Evolutionary conservation across 1,140 invertebrate genomes (phyloP).

Genomic region (Rhagoletis pomonella): DNA sequence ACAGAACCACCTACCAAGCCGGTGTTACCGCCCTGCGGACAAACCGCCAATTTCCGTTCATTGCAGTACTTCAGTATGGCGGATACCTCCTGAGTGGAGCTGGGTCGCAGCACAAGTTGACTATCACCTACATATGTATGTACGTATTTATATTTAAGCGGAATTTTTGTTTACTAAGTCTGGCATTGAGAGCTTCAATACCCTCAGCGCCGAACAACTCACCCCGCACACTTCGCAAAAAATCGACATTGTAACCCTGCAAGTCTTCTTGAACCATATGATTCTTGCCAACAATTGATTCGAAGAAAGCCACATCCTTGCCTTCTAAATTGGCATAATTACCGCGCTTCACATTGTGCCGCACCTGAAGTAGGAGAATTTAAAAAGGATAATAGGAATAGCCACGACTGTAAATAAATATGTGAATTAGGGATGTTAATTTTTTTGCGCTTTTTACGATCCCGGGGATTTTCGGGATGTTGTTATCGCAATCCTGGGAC

Average conservation of each 20-base stretch:
- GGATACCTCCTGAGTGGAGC: slow-evolving; percentile 91
- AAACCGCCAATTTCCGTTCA: slow-evolving; percentile 88
- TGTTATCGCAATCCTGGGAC: no score
- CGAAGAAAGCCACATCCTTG: slow-evolving; percentile 83
- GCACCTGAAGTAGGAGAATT: slow-evolving; percentile 68
- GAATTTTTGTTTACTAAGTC: neutral
- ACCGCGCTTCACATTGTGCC: slow-evolving; percentile 75
- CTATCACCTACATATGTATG: slow-evolving; percentile 78
- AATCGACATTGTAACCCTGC: slow-evolving; percentile 91
- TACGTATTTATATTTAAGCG: neutral
- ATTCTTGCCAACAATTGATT: slow-evolving; percentile 80
- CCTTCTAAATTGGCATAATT: slow-evolving; percentile 73
- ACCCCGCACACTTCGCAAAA: slow-evolving; percentile 94
- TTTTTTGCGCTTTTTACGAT: no score
- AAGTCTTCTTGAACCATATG: slow-evolving; percentile 86
- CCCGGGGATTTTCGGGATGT: no score
- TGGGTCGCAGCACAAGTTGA: slow-evolving; percentile 85
- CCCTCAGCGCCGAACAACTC: neutral
- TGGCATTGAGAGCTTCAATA: neutral
- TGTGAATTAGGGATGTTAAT: no score
- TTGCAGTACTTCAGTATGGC: slow-evolving; percentile 91
- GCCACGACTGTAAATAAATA: no score
- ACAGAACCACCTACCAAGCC: slow-evolving; percentile 77
- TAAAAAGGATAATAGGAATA: no score
- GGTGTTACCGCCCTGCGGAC: slow-evolving; percentile 96